Evolutionary conservation across 1,140 invertebrate species (phyloP), one percentile per base, ranked within the genome.

Genomic region (Achatina immaculata): DNA sequence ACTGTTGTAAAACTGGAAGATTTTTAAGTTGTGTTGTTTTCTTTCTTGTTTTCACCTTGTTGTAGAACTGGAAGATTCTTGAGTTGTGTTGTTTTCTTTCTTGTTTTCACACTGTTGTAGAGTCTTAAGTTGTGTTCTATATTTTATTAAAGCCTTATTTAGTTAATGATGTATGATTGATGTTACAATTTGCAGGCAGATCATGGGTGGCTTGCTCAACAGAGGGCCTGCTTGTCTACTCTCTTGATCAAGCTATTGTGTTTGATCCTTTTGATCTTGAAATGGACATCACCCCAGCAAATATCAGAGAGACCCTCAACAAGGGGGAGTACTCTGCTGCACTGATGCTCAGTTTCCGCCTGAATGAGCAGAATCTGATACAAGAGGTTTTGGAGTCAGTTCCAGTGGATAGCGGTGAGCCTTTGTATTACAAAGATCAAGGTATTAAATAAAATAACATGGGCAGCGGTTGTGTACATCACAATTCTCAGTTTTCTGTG

Each of bases 161-260:
- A n/a, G n/a, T n/a, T n/a, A n/a, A n/a, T n/a, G n/a, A n/a, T n/a
- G n/a, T n/a, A n/a, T n/a, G n/a, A n/a, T n/a, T n/a, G n/a, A n/a
- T n/a, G n/a, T n/a, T n/a, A n/a, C n/a, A 14, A 66, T 45, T 88
- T 88, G 40, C 88, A 94, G 95, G 97, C 3, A 94, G 97, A 90
- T 93, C 95, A 9, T 99, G 97, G 94, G 95, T 95, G 21, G 96
- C 96, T 2, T 95, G 95, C 0, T 96, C 96, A 0, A 99, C 97
- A 0, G 98, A 99, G 93, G 98, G 98, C 7, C 92, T 99, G 0
- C 90, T 99, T 1, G 92, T 99, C 62, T 99, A 98, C 91, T 95
- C 96, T 0, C 92, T 98, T 36, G 96, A 96, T 86, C 92, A 93
- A 40, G 94, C 94, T 78, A 91, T 94, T 1, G 91, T 95, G 0